Evolutionary conservation across 2,113 vertebrate species (phyloP), one percentile per base, ranked within the genome.

Genomic region (Chelonoidis abingdonii): DNA sequence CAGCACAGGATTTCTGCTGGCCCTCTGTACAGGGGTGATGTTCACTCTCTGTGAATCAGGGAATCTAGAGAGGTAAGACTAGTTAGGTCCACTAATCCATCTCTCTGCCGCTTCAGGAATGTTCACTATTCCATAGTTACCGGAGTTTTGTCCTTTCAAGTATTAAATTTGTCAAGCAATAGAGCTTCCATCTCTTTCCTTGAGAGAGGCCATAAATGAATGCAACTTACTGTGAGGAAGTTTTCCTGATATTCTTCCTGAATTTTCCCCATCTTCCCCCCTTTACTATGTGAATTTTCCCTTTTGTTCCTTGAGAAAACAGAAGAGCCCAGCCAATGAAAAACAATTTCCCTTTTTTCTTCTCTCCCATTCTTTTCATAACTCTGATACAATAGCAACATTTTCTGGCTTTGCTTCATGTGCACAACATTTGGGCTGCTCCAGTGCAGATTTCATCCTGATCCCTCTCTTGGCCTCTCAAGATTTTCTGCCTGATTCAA

Each of bases 391-490:
- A 87, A 53, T 53, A 54, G 12, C 44, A 80, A 38, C 10, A 29
- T 84, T 95, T 86, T 83, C 89, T 52, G 94, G 84, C 35, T 79
- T 75, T 59, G 0, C 90, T 95, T 84, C 65, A 38, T 3, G 6
- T 49, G 80, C 19, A 92, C 52, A n/a, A 22, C 24, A 35, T 50
- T 93, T 90, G 83, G 65, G 24, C 86, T 92, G 14, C 16, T 65
- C 53, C 44, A 35, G 82, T 44, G 38, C 53, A 56, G 76, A 89
- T 94, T 93, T 95, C 86, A 80, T 83, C 44, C 75, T 69, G 81
- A 49, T 81, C 69, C 59, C 50, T 97, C 75, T 54, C 44, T 89
- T 75, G 53, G 72, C 53, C 27, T 96, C 57, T 89, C 80, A 89
- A 92, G 49, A 84, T 62, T 84, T 2, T 8, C 79, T 83, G 80